Evolutionary conservation across 2,113 vertebrate genomes (phyloP), one percentile per base, ranked within the genome.

Genomic region (Nothobranchius furzeri): DNA sequence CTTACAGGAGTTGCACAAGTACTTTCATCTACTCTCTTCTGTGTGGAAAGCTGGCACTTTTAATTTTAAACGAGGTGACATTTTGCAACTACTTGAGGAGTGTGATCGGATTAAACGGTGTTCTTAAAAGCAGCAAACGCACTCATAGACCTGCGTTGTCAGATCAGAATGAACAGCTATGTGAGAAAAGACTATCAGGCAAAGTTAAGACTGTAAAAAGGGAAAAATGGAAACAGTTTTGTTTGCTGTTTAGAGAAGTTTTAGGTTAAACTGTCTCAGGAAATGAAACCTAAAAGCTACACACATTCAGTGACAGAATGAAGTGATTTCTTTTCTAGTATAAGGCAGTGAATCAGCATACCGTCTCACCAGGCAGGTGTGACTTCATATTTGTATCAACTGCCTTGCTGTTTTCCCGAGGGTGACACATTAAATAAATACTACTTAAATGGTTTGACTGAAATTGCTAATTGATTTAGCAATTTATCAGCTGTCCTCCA

Each of bases 11-110:
- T 10, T 55, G 47, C 35, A 69, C 66, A 47, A 57, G 65, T 12
- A 60, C 77, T 85, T 86, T 87, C 68, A 86, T 85, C 68, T 83
- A 14, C 63, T 74, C 54, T 48, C 73, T 86, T 78, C 69, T 53
- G 46, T 75, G 78, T 14, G 17, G 50, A 76, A 75, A 82, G n/a
- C 68, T 55, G 59, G 75, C 83, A 75, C 81, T 88, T 84, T 78
- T 69, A 69, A 82, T 85, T 81, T 75, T 70, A 80, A 78, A 69
- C 48, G 57, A 56, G 67, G 64, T 71, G 70, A 82, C 60, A 76
- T 74, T 85, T 80, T 77, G 70, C 68, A 70, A 75, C 81, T 73
- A 76, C 67, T 61, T 55, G 1, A 63, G 35, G 58, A 25, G 51
- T 74, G 70, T 66, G 71, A 68, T 76, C 58, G 48, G 78, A 64